phyloP scores from a whole-genome alignment of 2,888 invertebrate genomes.

The Pseudanteris insignis region DNA sequence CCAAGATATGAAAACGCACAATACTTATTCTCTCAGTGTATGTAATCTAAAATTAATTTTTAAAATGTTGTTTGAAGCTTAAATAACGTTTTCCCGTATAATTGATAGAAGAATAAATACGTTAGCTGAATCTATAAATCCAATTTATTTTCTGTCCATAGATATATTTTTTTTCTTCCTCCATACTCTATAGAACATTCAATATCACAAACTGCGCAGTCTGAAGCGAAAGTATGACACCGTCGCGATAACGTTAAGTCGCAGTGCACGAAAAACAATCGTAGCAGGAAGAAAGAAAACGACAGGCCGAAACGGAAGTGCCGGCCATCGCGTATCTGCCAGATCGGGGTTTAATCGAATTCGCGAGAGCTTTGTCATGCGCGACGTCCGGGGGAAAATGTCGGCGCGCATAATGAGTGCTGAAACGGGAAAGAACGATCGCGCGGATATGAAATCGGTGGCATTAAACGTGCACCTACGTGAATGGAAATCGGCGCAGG shows the following conservation, averaged over 20 bases:
- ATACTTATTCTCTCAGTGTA: too few relatives aligned
- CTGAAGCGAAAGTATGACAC: conserved; percentile 32
- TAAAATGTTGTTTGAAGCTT: too few relatives aligned
- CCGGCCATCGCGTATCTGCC: neutral
- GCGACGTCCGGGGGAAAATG: neutral
- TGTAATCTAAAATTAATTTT: too few relatives aligned
- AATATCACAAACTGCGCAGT: conserved; percentile 31
- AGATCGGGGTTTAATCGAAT: neutral
- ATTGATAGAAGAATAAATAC: too few relatives aligned
- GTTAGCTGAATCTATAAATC: too few relatives aligned
- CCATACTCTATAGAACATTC: too few relatives aligned
- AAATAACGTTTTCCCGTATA: too few relatives aligned
- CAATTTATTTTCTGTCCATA: too few relatives aligned
- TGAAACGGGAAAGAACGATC: too few relatives aligned
- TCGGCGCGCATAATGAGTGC: conserved; percentile 1
- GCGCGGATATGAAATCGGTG: conserved; percentile 14
- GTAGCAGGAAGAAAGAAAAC: too few relatives aligned
- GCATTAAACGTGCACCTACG: conserved; percentile 15
- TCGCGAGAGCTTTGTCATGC: neutral
- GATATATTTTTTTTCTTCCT: too few relatives aligned
- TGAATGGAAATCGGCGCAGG: conserved; percentile 18
- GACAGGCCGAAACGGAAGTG: conserved; percentile 1
- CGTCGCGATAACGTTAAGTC: conserved; percentile 13
- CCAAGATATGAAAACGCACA: too few relatives aligned
- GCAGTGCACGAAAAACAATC: neutral